phyloP scores from a whole-genome alignment of 2,113 vertebrate genomes.

The Tachysurus vachellii region DNA sequence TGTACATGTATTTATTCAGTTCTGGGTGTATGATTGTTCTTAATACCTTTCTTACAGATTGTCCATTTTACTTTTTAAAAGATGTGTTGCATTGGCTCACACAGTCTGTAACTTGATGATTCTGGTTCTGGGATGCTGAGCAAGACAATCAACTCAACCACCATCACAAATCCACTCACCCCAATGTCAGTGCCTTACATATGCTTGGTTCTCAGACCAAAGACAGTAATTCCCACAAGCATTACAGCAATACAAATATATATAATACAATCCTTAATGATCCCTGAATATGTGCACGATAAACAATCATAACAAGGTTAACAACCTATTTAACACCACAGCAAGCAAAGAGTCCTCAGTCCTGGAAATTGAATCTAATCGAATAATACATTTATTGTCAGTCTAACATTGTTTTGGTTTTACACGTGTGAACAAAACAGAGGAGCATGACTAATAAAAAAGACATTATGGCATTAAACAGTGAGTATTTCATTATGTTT shows the following conservation, averaged over 20 bases:
- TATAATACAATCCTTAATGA: slow-evolving; percentile 2
- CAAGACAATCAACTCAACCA: background rate
- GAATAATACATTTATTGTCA: background rate
- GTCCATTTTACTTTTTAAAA: background rate
- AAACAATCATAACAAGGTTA: background rate
- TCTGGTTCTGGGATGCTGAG: background rate
- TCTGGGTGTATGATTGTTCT: background rate
- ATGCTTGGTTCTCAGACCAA: background rate
- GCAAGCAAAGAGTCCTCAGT: background rate
- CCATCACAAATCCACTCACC: background rate
- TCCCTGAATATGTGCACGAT: background rate
- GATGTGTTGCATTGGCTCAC: background rate
- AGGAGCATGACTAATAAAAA: background rate
- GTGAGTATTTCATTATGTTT: background rate
- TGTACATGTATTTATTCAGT: background rate
- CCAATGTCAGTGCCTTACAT: background rate
- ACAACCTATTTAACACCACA: slow-evolving; percentile 1
- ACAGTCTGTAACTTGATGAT: background rate
- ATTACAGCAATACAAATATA: background rate
- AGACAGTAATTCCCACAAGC: background rate
- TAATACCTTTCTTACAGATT: background rate
- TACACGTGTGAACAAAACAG: background rate
- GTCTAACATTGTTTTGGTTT: background rate
- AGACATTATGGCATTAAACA: background rate
- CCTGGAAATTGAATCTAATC: background rate